These are phyloP conservation scores for Leptoteleia sp. DNA, from an alignment of 1,140 invertebrate species.

Conservation along the genomic window DNA sequence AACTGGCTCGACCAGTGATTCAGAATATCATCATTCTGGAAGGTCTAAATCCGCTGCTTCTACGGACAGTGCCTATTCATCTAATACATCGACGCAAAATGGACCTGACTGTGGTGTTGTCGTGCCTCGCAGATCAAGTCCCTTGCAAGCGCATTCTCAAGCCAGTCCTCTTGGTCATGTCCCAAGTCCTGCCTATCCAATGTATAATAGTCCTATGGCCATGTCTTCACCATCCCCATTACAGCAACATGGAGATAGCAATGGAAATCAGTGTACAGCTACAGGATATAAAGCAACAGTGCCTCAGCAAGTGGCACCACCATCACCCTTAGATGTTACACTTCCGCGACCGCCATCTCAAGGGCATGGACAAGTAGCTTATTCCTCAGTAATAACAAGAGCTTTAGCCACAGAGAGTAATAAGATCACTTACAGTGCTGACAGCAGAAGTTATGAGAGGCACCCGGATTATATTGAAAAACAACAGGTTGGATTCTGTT, in stretches of 20 bases:
- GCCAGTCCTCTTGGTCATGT: too few relatives aligned
- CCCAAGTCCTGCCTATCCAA: too few relatives aligned
- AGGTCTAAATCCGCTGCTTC: slow-evolving; percentile 85
- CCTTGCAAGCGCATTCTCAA: too few relatives aligned
- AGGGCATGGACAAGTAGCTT: too few relatives aligned
- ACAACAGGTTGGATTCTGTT: slow-evolving; percentile 65
- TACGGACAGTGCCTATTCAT: slow-evolving; percentile 84
- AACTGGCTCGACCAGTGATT: slow-evolving; percentile 82
- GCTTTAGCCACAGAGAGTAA: slow-evolving; percentile 83
- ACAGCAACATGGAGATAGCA: too few relatives aligned
- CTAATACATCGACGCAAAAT: slow-evolving; percentile 83
- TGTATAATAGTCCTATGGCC: too few relatives aligned
- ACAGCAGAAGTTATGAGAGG: slow-evolving; percentile 84
- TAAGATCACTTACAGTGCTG: slow-evolving; percentile 82
- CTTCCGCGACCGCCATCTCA: too few relatives aligned
- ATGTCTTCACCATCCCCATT: too few relatives aligned
- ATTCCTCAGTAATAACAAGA: slow-evolving; percentile 87
- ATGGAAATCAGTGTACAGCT: too few relatives aligned
- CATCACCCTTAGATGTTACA: too few relatives aligned
- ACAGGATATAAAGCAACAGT: too few relatives aligned
- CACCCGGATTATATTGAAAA: slow-evolving; percentile 76
- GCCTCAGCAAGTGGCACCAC: too few relatives aligned
- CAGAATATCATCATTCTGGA: slow-evolving; percentile 84
- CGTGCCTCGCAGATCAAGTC: slow-evolving; percentile 85
- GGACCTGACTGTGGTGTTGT: slow-evolving; percentile 85